Evolutionary conservation across 2,113 vertebrate genomes (phyloP).

Genomic region (Podarcis muralis): DNA sequence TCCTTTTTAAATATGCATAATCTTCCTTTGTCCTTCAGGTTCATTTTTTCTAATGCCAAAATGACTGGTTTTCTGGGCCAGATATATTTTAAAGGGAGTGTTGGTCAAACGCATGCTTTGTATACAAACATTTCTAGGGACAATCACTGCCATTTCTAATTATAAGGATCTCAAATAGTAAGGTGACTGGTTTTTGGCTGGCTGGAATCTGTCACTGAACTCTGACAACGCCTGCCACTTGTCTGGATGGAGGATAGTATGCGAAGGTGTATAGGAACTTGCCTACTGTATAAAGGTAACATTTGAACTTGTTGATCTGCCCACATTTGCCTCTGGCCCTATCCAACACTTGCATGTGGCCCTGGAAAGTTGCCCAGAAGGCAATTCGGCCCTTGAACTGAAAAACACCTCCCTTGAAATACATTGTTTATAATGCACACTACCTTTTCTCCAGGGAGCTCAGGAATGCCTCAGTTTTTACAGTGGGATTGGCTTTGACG

Average conservation of each 20-base stretch:
- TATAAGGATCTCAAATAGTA: neutral
- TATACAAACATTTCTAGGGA: neutral
- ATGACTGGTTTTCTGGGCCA: neutral
- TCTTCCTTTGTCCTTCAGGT: neutral
- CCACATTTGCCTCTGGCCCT: too few species aligned
- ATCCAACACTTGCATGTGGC: too few species aligned
- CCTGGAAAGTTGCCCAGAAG: too few species aligned
- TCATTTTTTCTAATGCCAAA: constrained; percentile 11
- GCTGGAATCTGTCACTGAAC: too few species aligned
- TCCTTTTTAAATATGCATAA: accelerated
- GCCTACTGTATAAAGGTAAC: too few species aligned
- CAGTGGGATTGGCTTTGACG: neutral
- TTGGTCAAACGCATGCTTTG: neutral
- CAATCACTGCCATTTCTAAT: neutral
- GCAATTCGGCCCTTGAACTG: too few species aligned
- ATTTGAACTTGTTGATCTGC: too few species aligned
- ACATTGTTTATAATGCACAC: neutral
- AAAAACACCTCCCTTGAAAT: neutral
- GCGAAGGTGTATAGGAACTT: too few species aligned
- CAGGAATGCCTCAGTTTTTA: neutral
- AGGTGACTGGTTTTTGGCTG: too few species aligned
- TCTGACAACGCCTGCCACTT: too few species aligned
- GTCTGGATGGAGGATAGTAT: too few species aligned
- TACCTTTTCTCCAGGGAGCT: neutral
- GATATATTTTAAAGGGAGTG: neutral